phyloP scores from a whole-genome alignment of 2,113 vertebrate species.

The Rynchops niger region DNA sequence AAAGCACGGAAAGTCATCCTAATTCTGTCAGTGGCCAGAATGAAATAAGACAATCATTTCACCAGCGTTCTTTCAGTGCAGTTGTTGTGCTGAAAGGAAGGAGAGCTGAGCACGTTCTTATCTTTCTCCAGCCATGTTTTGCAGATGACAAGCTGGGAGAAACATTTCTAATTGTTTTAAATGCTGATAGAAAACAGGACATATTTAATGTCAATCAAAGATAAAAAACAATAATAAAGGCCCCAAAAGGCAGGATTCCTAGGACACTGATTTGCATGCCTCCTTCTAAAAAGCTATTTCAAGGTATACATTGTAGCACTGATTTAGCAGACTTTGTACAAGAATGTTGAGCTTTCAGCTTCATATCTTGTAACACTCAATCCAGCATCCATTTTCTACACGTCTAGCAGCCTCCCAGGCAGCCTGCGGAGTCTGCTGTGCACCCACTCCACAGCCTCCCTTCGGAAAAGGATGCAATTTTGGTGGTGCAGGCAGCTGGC shows the following conservation, averaged over 20 bases:
- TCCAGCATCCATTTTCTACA: not conserved
- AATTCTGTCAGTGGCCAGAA: not conserved
- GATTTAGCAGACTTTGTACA: not conserved
- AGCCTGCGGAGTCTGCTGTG: not conserved
- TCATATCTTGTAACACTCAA: not conserved
- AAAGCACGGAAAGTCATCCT: not conserved
- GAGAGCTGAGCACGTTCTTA: not conserved
- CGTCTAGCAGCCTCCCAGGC: not conserved
- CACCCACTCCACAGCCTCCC: not conserved
- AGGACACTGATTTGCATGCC: not conserved
- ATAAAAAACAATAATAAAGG: not conserved
- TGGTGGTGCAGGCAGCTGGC: not conserved
- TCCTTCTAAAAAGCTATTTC: not conserved
- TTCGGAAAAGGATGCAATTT: not conserved
- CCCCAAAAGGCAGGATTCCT: not conserved
- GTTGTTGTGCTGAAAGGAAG: not conserved
- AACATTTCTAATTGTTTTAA: not conserved
- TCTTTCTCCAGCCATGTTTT: not conserved
- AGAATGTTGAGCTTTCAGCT: not conserved
- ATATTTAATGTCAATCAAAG: not conserved
- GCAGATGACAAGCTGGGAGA: not conserved
- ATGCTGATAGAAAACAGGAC: not conserved
- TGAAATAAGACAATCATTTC: not conserved
- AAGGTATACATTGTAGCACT: not conserved
- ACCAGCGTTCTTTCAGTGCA: not conserved